phyloP scores from a whole-genome alignment of 2,797 vertebrate genomes.

The Brachyrhaphis roseni region DNA sequence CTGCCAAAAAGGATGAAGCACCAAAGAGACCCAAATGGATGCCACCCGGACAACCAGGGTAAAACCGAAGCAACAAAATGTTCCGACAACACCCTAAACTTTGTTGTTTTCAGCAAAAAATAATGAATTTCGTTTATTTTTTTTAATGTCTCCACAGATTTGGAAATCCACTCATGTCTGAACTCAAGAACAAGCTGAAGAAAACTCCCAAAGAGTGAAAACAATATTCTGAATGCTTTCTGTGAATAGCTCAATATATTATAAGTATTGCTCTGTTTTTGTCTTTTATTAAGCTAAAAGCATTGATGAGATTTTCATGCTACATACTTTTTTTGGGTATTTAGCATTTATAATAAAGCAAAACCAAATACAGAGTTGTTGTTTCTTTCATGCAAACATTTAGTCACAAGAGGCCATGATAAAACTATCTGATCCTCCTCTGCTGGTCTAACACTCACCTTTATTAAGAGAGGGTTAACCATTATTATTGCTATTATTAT shows the following conservation, averaged over 20 bases:
- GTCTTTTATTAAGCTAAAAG: slow-evolving; percentile 25
- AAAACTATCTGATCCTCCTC: background rate
- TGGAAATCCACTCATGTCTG: slow-evolving; percentile 80
- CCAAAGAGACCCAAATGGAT: slow-evolving; percentile 75
- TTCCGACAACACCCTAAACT: background rate
- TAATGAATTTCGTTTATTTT: slow-evolving; percentile 4
- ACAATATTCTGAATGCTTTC: background rate
- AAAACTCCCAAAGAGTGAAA: slow-evolving; percentile 75
- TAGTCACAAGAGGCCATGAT: background rate
- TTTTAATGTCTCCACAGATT: slow-evolving; percentile 64
- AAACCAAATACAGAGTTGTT: background rate
- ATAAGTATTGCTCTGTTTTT: slow-evolving; percentile 21
- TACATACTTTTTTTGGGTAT: background rate
- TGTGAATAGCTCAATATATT: slow-evolving; percentile 30
- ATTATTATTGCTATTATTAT: background rate
- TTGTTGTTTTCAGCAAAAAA: background rate
- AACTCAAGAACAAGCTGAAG: slow-evolving; percentile 82
- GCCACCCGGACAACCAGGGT: slow-evolving; percentile 78
- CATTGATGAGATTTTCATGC: background rate
- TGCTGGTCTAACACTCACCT: background rate
- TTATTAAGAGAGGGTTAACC: background rate
- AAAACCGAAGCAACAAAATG: slow-evolving; percentile 11
- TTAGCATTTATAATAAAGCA: slow-evolving; percentile 51
- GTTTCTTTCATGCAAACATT: slow-evolving; percentile 6
- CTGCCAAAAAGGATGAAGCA: slow-evolving; percentile 46